Percentiles rank a stretch among this genome's conserved stretches.
These are phyloP conservation scores for Tachina fera DNA, from an alignment of 2,888 invertebrate genomes.

Conservation along the genomic window DNA sequence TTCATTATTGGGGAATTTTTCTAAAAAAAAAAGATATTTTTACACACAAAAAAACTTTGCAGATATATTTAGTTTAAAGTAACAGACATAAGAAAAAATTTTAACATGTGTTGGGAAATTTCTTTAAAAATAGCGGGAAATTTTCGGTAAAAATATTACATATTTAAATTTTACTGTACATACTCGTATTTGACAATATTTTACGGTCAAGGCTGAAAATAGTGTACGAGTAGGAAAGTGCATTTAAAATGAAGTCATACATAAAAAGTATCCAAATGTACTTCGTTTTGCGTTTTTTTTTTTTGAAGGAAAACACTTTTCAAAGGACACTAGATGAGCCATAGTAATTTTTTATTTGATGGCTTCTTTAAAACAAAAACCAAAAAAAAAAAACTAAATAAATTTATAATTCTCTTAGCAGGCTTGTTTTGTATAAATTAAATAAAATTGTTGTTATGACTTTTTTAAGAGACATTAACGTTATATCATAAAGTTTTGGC, in stretches of 20 bases:
- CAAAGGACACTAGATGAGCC: neutral
- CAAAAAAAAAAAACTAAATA: no score
- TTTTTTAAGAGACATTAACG: no score
- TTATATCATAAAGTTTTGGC: constrained; percentile 5
- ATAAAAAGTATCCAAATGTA: neutral
- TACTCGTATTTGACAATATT: neutral
- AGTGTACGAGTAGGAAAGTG: neutral
- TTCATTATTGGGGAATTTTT: neutral
- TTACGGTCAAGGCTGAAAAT: constrained; percentile 39
- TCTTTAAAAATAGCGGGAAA: neutral
- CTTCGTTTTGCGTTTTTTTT: neutral
- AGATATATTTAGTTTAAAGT: neutral
- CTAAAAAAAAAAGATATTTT: neutral
- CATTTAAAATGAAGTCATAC: constrained; percentile 21
- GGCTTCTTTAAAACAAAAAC: neutral
- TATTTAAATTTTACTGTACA: neutral
- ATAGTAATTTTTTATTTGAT: neutral
- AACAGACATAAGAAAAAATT: neutral
- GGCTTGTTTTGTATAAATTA: neutral
- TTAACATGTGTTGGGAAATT: neutral
- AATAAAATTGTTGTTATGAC: neutral
- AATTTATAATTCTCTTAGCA: neutral
- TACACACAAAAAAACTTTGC: neutral
- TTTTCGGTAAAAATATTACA: neutral
- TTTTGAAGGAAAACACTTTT: constrained; percentile 19